Base-by-base conservation (phyloP, 2,888 invertebrate genomes). In the Trachelus tabidus region DNA sequence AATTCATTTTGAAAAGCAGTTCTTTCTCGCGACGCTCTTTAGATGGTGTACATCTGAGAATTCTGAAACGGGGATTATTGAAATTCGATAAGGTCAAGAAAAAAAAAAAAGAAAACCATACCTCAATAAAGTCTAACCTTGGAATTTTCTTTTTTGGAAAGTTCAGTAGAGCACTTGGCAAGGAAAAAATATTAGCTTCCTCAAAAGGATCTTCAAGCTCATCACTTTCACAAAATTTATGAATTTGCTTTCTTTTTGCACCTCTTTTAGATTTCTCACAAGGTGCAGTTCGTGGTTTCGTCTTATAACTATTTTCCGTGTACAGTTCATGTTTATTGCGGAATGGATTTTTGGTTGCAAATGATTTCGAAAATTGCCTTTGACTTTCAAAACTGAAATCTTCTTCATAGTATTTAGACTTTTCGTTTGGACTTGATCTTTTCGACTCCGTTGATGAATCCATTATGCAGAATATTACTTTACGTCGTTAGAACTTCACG, bases 1-100 rank as follows among this genome's bases (percentile, higher is more conserved):
- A 94, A 90, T 94, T 93, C 91, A 94, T 82, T 34, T 81, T 77
- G 73, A 85, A 83, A 6, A 78, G 77, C 6, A 75, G n/a, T 34
- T 88, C 84, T 34, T 84, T 84, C n/a, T 84, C 80, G 37, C 77
- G 75, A 77, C 83, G 77, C 68, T 80, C 77, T 77, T 81, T 83
- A 33, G 77, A 79, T 4, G 78, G 73, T 31, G 79, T 75, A 11
- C 74, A 34, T 75, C 81, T 83, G 4, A 74, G 69, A 12, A 76
- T n/a, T 76, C 85, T 85, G 31, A 56, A 56, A 56, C 23, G 23
- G 0, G 2, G 1, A 56, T 23, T 56, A 56, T 56, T 56, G 56
- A 56, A 56, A 23, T 56, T 56, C 56, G 9, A 23, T 56, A 9
- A 56, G 23, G 23, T 9, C 2, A 56, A 56, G 9, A 56, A 4